These are phyloP conservation scores for Clepsis dumicolana DNA, from an alignment of 2,888 invertebrate genomes.

Conservation along the genomic window DNA sequence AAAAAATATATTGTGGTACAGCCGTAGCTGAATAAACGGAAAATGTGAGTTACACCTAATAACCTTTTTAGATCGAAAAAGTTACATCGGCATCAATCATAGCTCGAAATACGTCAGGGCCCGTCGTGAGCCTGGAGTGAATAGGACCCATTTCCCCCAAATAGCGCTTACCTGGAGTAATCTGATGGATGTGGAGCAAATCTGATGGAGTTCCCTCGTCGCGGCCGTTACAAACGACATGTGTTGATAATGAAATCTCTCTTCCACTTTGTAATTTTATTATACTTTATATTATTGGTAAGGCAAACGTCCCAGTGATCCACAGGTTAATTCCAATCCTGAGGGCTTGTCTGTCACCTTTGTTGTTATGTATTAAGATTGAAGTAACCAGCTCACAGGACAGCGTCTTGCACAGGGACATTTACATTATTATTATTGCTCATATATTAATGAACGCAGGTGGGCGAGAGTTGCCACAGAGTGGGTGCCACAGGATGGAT, in stretches of 20 bases:
- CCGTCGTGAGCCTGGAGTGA: conserved; percentile 17
- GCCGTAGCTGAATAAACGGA: background rate
- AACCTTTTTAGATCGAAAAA: background rate
- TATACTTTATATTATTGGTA: no score
- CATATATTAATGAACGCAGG: no score
- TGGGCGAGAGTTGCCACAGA: no score
- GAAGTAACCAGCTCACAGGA: no score
- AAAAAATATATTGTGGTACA: background rate
- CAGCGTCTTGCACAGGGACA: no score
- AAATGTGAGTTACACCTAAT: background rate
- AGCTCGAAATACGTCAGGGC: conserved; percentile 8
- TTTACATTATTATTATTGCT: no score
- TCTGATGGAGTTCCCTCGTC: conserved; percentile 27
- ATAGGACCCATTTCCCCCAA: conserved; percentile 33
- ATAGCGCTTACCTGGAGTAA: conserved; percentile 38
- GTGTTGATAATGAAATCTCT: background rate
- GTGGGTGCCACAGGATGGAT: no score
- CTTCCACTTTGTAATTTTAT: no score
- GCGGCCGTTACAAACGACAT: background rate
- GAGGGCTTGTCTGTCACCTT: no score
- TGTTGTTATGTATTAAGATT: no score
- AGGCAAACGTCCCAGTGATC: no score
- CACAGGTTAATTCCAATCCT: no score
- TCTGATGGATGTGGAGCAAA: conserved; percentile 38
- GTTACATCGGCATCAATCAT: conserved; percentile 35